Evolutionary conservation across 2,797 vertebrate genomes (phyloP).

Genomic region (Gallirallus australis): DNA sequence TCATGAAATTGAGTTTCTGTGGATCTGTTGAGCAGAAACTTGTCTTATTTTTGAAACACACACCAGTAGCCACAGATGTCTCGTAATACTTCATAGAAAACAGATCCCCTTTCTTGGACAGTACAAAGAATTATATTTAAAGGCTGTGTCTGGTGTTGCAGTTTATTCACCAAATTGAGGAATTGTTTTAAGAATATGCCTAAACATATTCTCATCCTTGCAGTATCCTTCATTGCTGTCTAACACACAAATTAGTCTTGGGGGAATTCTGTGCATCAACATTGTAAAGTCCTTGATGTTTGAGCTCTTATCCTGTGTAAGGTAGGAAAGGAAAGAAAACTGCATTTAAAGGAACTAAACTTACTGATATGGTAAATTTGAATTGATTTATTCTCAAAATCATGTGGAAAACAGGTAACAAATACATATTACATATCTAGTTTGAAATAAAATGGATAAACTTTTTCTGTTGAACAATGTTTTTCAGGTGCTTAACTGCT

Average conservation of each 20-base stretch:
- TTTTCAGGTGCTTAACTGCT: neutral
- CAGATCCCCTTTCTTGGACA: neutral
- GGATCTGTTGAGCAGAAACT: neutral
- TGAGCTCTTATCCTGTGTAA: neutral
- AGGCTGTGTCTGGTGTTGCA: neutral
- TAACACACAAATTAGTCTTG: neutral
- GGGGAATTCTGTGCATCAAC: neutral
- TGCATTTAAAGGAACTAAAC: neutral
- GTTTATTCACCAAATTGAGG: neutral
- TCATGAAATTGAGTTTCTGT: neutral
- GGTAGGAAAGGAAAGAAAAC: neutral
- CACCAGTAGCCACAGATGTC: neutral
- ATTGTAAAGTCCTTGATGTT: neutral
- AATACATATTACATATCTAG: neutral
- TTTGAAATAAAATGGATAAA: neutral
- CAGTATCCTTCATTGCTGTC: neutral
- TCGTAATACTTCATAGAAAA: neutral
- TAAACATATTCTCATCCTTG: neutral
- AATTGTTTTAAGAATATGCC: neutral
- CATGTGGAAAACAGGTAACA: neutral
- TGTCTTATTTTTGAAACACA: neutral
- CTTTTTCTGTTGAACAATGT: neutral
- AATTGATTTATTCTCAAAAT: neutral
- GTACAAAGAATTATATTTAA: neutral
- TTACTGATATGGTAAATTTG: neutral